Base-by-base conservation (phyloP, 1,140 invertebrate species). In the Helicoverpa zea region DNA sequence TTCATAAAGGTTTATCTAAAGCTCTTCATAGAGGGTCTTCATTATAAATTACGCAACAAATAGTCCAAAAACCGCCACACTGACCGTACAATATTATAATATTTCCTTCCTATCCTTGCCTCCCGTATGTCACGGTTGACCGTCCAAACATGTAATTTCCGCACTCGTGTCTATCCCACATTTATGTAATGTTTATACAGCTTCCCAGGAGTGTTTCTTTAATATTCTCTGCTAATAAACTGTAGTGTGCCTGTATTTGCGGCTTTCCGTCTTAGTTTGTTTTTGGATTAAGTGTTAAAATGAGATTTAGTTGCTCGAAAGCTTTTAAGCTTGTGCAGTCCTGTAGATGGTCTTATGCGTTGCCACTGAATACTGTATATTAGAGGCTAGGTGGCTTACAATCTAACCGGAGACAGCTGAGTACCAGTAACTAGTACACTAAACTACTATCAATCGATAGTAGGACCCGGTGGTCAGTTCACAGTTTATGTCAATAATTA, bases 101-200 rank as follows among this genome's bases (percentile, higher is more conserved):
- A 66, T 49, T n/a, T 49, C 2, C 43, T 16, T 49, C 64, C 30
- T 68, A 43, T 13, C 23, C 23, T 30, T 13, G 12, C 56, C 18
- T 2, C 16, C 35, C 16, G 64, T 68, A 68, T 14, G 30, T 43
- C 43, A n/a, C 3, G 49, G 47, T 66, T n/a, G 29, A 18, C 43
- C 30, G 13, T 13, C 66, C 49, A 66, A 77, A 64, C 61, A 77
- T 77, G 23, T 54, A 77, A 77, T 77, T 77, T 77, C 75, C 75
- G 75, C 49, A 76, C 43, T 58, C 18, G 23, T 30, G 35, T 23
- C n/a, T 77, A 13, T 49, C 75, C 54, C 49, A 35, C 59, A 76
- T 76, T 63, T 76, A 59, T 74, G 35, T 61, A 59, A 59, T 61
- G 54, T 56, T 75, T 63, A 61, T 51, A 63, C 56, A 56, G 51